Base-by-base conservation (phyloP, 2,888 invertebrate genomes). In the Oxycera nigricornis region DNA sequence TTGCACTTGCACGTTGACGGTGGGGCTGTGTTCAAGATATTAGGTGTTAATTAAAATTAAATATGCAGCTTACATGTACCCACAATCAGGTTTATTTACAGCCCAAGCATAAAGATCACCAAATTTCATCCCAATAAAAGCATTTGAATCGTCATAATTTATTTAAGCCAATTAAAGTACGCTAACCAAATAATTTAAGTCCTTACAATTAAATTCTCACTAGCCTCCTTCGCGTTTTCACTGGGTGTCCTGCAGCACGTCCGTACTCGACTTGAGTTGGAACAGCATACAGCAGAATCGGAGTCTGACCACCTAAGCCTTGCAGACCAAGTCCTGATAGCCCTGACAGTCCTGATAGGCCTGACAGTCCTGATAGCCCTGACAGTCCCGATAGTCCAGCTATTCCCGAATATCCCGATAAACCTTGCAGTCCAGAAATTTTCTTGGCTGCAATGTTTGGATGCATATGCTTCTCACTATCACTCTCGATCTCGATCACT, bases 401-500 rank as follows among this genome's bases (percentile, higher is more conserved):
- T 4, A 70, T 11, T 55, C 70, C 70, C 11, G 70, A 70, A 6
- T 55, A 35, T 70, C 70, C 70, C 24, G 20, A 11, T 14, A 65
- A 41, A 24, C 35, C 22, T 41, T 39, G 22, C 7, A 35, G 35
- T 41, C 39, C 41, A 11, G 65, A 65, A 17, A 70, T 55, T 70
- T 70, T 70, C 70, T 70, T 70, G 6, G 70, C 55, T 3, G 52
- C 70, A n/a, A 11, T 31, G 9, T 28, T 70, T 3, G 30, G 7
- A 6, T 14, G 9, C 20, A 70, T 9, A 11, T 52, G 70, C n/a
- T 70, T 55, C 3, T 70, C 70, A 70, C 22, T 31, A 0, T 70
- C 70, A 30, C 52, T 28, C 1, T 52, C 70, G 35, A 70, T 70
- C 55, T 70, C 70, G 55, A 70, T 70, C 20, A 70, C 70, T 55